These are phyloP conservation scores for Bombus affinis DNA, from an alignment of 1,140 invertebrate species.

Conservation along the genomic window DNA sequence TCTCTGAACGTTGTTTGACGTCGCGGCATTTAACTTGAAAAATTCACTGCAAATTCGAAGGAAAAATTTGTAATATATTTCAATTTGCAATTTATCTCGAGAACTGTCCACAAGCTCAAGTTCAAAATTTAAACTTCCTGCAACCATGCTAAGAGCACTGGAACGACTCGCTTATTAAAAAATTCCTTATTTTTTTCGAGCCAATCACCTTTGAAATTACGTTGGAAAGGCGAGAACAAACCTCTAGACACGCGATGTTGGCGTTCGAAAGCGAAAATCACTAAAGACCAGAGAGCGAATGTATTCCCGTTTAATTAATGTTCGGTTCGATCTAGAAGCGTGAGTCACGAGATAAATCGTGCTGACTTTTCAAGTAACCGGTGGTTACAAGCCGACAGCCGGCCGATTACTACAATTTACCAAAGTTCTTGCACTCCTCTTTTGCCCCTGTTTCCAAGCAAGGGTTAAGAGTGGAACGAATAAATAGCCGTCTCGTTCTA, in stretches of 20 bases:
- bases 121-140: background rate
- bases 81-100: background rate
- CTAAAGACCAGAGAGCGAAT: background rate
- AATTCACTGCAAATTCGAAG: too few relatives aligned
- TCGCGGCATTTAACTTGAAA: too few relatives aligned
- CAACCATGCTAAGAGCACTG: background rate
- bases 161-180: background rate
- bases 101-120: too few relatives aligned
- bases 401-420: slow-evolving; percentile 37
- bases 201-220: background rate
- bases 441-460: background rate
- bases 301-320: slow-evolving; percentile 28
- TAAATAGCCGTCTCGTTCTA: background rate
- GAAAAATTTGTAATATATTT: too few relatives aligned
- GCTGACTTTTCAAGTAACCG: slow-evolving; percentile 29
- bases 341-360: slow-evolving; percentile 42
- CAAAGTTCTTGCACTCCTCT: background rate
- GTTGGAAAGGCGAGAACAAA: background rate
- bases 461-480: background rate
- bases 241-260: background rate
- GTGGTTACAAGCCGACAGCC: slow-evolving; percentile 23
- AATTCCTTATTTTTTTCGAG: background rate
- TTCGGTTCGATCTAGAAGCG: slow-evolving; percentile 21
- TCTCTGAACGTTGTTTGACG: background rate
- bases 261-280: background rate